Evolutionary conservation across 1,140 invertebrate genomes (phyloP).

Genomic region (Druon quercuslanigerum): DNA sequence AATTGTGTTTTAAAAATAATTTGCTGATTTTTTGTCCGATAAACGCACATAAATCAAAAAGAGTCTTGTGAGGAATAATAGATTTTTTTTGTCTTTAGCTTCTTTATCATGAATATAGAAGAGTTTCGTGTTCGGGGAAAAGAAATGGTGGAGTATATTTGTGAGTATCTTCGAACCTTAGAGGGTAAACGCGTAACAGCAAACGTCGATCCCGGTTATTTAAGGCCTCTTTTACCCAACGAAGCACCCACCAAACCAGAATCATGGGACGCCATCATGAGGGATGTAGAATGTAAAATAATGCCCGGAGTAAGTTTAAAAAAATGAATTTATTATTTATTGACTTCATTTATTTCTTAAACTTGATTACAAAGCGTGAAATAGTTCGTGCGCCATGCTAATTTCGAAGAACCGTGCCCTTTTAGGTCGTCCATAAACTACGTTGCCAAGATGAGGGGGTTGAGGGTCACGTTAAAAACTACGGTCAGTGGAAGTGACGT

Average conservation of each 20-base stretch:
- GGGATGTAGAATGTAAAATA: slow-evolving; percentile 92
- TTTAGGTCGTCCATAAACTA: no score
- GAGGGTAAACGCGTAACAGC: slow-evolving; percentile 86
- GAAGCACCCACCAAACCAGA: slow-evolving; percentile 89
- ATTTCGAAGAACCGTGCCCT: no score
- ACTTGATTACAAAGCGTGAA: neutral
- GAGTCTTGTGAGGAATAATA: slow-evolving; percentile 3
- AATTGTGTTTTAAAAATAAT: no score
- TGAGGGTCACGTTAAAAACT: no score
- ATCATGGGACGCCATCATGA: slow-evolving; percentile 89
- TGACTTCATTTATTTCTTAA: neutral
- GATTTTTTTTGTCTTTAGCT: slow-evolving; percentile 7
- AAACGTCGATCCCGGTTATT: slow-evolving; percentile 89
- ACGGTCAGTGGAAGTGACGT: no score
- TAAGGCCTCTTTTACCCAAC: slow-evolving; percentile 83
- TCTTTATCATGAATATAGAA: slow-evolving; percentile 83
- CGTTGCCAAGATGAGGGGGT: no score
- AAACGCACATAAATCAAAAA: no score
- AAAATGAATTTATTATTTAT: slow-evolving; percentile 15
- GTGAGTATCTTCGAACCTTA: slow-evolving; percentile 89
- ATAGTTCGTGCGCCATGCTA: neutral
- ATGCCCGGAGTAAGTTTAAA: slow-evolving; percentile 89
- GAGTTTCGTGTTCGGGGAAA: slow-evolving; percentile 90
- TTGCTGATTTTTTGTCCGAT: no score
- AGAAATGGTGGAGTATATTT: slow-evolving; percentile 96